Evolutionary conservation across 2,113 vertebrate species (phyloP).

Genomic region (Prionailurus viverrinus): DNA sequence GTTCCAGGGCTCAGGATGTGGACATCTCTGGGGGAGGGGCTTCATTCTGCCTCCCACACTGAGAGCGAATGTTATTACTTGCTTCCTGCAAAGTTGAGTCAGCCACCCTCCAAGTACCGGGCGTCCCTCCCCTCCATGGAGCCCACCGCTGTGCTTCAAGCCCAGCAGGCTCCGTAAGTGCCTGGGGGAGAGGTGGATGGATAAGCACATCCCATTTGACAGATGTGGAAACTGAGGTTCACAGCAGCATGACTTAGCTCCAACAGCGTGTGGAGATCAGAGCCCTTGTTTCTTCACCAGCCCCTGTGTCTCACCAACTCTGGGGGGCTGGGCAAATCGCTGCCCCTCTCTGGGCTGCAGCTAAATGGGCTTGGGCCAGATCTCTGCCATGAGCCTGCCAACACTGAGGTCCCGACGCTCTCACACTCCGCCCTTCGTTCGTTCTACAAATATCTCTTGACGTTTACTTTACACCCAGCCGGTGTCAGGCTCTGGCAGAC

Average conservation of each 20-base stretch:
- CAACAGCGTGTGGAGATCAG: rapidly evolving
- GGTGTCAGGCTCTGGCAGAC: background rate
- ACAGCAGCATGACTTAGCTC: rapidly evolving
- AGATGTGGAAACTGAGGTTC: background rate
- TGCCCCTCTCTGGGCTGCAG: background rate
- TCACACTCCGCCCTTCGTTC: background rate
- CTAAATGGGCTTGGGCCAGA: background rate
- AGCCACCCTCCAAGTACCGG: background rate
- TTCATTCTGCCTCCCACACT: no score
- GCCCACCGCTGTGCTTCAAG: background rate
- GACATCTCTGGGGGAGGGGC: background rate
- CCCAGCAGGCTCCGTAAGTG: background rate
- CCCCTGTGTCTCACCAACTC: background rate
- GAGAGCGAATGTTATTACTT: background rate
- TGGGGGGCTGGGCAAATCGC: no score
- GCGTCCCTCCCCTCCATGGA: background rate
- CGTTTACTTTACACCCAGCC: background rate
- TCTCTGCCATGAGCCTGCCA: background rate
- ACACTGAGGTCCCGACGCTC: no score
- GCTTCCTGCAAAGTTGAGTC: background rate
- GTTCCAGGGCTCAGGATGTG: no score
- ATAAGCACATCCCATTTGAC: background rate
- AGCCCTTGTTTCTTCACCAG: background rate
- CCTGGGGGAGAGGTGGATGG: background rate
- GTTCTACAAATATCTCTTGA: background rate